phyloP scores from a whole-genome alignment of 2,888 invertebrate species.

The Galerucella pusilla region DNA sequence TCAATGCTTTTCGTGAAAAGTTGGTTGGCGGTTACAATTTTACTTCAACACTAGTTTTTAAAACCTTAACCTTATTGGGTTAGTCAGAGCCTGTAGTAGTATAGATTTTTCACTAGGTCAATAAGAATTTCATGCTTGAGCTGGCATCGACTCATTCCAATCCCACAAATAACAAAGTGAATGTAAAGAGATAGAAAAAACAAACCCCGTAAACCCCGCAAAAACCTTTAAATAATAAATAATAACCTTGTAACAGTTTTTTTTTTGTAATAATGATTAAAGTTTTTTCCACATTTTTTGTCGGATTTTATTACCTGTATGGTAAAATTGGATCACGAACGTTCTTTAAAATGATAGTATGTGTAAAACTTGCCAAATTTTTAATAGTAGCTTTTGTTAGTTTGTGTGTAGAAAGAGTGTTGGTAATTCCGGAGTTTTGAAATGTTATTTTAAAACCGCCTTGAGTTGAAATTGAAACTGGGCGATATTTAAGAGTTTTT shows the following conservation, averaged over 20 bases:
- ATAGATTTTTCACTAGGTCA: conserved; percentile 7
- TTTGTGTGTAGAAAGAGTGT: background rate
- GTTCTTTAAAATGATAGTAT: background rate
- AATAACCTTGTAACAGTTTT: conserved; percentile 15
- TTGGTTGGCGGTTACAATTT: background rate
- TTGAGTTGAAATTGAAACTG: background rate
- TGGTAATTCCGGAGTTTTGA: background rate
- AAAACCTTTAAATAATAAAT: conserved; percentile 10
- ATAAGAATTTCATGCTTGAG: conserved; percentile 7
- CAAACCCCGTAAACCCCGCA: background rate
- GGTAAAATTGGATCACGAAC: conserved; percentile 1
- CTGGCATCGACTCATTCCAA: conserved; percentile 6
- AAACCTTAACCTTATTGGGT: background rate
- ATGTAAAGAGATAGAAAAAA: background rate
- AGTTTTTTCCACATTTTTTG: conserved; percentile 1
- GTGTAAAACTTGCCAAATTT: background rate
- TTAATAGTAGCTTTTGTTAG: background rate
- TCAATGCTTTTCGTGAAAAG: background rate
- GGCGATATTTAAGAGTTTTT: no score
- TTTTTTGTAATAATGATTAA: conserved; percentile 3
- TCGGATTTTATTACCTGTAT: background rate
- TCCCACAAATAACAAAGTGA: conserved; percentile 17
- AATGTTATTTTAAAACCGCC: background rate
- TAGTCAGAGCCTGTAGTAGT: background rate
- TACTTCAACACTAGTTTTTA: background rate